phyloP scores from a whole-genome alignment of 2,888 invertebrate genomes.

The Dromius quadrimaculatus region DNA sequence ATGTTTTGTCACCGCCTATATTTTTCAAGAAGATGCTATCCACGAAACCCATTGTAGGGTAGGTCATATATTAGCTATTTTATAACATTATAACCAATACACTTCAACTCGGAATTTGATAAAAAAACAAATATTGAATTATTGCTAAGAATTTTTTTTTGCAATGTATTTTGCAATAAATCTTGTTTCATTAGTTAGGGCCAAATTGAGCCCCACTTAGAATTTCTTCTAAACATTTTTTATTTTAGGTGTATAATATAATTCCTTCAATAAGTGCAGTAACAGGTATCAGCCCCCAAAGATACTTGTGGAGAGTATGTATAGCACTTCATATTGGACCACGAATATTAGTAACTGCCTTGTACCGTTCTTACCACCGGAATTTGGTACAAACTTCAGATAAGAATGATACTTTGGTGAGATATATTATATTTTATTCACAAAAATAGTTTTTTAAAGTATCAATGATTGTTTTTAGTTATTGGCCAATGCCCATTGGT shows the following conservation, averaged over 20 bases:
- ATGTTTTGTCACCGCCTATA: slow-evolving; percentile 90
- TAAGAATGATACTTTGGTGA: slow-evolving; percentile 71
- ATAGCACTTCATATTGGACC: slow-evolving; percentile 94
- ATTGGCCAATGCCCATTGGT: slow-evolving; percentile 70
- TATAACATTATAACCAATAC: slow-evolving; percentile 14
- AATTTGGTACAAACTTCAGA: slow-evolving; percentile 74
- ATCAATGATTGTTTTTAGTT: slow-evolving; percentile 61
- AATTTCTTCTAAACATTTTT: too few relatives aligned
- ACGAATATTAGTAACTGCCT: slow-evolving; percentile 87
- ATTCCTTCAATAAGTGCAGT: slow-evolving; percentile 96
- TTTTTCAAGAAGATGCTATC: slow-evolving; percentile 93
- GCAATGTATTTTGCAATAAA: too few relatives aligned
- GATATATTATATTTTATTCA: slow-evolving; percentile 16
- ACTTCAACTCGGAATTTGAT: not conserved
- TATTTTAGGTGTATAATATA: slow-evolving; percentile 87
- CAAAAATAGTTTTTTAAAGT: too few relatives aligned
- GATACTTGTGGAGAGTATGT: slow-evolving; percentile 92
- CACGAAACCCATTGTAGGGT: slow-evolving; percentile 96
- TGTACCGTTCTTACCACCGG: slow-evolving; percentile 86
- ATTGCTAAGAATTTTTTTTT: too few relatives aligned
- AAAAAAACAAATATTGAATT: slow-evolving; percentile 46
- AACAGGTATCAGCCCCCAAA: slow-evolving; percentile 92
- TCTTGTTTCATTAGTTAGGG: not conserved
- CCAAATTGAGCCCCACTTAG: too few relatives aligned
- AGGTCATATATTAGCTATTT: slow-evolving; percentile 65